A percentile compares a stretch with the other conserved stretches of the same genome.
phyloP scores from a whole-genome alignment of 2,888 invertebrate genomes.

The Lomographa bimaculata region DNA sequence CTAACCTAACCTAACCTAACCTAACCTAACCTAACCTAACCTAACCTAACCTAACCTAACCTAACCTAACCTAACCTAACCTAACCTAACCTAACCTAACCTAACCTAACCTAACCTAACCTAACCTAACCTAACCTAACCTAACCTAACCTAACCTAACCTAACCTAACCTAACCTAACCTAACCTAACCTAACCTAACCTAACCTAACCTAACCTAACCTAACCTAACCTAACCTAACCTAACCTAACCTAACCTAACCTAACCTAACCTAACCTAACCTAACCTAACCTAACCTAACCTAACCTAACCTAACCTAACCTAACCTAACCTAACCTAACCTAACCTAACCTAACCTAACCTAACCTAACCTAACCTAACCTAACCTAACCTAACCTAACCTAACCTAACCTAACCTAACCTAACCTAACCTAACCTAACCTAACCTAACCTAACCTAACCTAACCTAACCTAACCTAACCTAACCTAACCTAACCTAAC shows the following conservation, averaged over 20 bases:
- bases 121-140: slow-evolving; percentile 9
- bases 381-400: slow-evolving; percentile 10
- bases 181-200: slow-evolving; percentile 9
- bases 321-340: slow-evolving; percentile 10
- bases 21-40: slow-evolving; percentile 10
- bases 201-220: slow-evolving; percentile 10
- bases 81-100: slow-evolving; percentile 10
- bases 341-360: slow-evolving; percentile 9
- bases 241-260: slow-evolving; percentile 9
- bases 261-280: slow-evolving; percentile 10
- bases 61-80: slow-evolving; percentile 9
- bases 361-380: slow-evolving; percentile 9
- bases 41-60: slow-evolving; percentile 9
- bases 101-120: slow-evolving; percentile 9
- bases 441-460: slow-evolving; percentile 10
- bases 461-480: slow-evolving; percentile 9
- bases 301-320: slow-evolving; percentile 9
- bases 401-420: slow-evolving; percentile 9
- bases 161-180: slow-evolving; percentile 9
- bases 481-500: slow-evolving; percentile 9
- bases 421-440: slow-evolving; percentile 9
- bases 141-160: slow-evolving; percentile 10
- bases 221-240: slow-evolving; percentile 9
- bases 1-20: slow-evolving; percentile 9
- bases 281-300: slow-evolving; percentile 9